phyloP scores from a whole-genome alignment of 1,140 invertebrate genomes.

The Sitophilus oryzae region DNA sequence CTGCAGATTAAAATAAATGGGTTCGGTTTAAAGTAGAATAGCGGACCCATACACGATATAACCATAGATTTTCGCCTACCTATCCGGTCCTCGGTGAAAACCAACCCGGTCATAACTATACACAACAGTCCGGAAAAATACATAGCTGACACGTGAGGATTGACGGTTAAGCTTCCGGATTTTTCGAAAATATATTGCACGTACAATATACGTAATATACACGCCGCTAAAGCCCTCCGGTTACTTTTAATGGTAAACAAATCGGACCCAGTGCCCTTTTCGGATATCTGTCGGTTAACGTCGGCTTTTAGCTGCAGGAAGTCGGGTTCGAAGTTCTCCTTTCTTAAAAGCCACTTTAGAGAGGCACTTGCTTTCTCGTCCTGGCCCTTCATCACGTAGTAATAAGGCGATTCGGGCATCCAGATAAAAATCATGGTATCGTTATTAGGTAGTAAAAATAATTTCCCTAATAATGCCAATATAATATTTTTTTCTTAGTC shows the following conservation, averaged over 20 bases:
- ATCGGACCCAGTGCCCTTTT: slow-evolving; percentile 39
- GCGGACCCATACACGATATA: slow-evolving; percentile 52
- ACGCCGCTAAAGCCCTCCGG: slow-evolving; percentile 27
- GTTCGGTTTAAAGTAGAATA: slow-evolving; percentile 48
- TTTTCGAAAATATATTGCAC: slow-evolving; percentile 33
- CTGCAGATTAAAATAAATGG: slow-evolving; percentile 53
- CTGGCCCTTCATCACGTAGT: slow-evolving; percentile 27
- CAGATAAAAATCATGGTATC: slow-evolving; percentile 10
- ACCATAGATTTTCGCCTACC: slow-evolving; percentile 62
- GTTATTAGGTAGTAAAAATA: too few relatives aligned
- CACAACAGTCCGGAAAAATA: slow-evolving; percentile 51
- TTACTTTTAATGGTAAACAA: slow-evolving; percentile 30
- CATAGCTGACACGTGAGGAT: slow-evolving; percentile 20
- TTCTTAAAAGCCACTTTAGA: slow-evolving; percentile 25
- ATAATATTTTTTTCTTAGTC: too few relatives aligned
- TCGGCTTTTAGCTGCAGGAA: slow-evolving; percentile 28
- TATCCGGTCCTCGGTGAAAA: slow-evolving; percentile 59
- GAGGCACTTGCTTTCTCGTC: slow-evolving; percentile 25
- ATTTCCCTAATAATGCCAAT: too few relatives aligned
- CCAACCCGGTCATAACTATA: slow-evolving; percentile 54
- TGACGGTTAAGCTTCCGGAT: slow-evolving; percentile 26
- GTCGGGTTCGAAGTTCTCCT: slow-evolving; percentile 31
- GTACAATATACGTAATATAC: slow-evolving; percentile 23
- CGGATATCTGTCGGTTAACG: slow-evolving; percentile 34
- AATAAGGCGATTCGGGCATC: slow-evolving; percentile 33